Percentiles rank a stretch among this genome's conserved stretches.
phyloP scores from a whole-genome alignment of 2,888 invertebrate genomes.

The Trichogramma dendrolimi region DNA sequence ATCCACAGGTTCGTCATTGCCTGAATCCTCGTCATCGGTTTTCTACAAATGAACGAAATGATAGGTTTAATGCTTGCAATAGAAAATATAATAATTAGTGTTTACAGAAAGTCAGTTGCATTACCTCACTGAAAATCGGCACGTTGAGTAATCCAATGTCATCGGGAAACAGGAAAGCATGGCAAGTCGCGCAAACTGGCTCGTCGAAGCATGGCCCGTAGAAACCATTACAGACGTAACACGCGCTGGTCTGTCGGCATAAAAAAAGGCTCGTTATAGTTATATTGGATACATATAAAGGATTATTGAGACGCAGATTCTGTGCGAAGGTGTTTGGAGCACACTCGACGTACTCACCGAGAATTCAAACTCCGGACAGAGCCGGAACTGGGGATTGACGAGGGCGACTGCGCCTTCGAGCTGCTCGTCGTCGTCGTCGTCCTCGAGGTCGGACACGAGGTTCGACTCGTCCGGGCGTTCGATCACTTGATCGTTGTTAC shows the following conservation, averaged over 20 bases:
- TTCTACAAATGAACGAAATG: slow-evolving; percentile 49
- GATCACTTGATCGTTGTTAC: slow-evolving; percentile 34
- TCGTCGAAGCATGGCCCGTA: slow-evolving; percentile 89
- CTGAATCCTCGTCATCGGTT: slow-evolving; percentile 88
- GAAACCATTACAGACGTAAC: slow-evolving; percentile 85
- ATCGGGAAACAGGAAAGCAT: slow-evolving; percentile 85
- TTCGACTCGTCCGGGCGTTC: slow-evolving; percentile 39
- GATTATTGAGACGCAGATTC: background rate
- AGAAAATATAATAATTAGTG: too few species aligned
- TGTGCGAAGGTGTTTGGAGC: background rate
- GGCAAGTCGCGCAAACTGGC: slow-evolving; percentile 87
- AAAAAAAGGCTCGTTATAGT: background rate
- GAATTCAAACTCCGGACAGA: slow-evolving; percentile 44
- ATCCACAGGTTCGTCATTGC: slow-evolving; percentile 89
- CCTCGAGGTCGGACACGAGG: slow-evolving; percentile 38
- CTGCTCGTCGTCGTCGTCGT: slow-evolving; percentile 32
- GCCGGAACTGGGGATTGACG: slow-evolving; percentile 31
- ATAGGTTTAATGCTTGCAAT: too few species aligned
- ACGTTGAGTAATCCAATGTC: slow-evolving; percentile 58
- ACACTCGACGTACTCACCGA: slow-evolving; percentile 34
- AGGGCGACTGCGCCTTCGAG: too few species aligned
- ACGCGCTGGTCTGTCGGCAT: slow-evolving; percentile 62
- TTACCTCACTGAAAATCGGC: slow-evolving; percentile 51
- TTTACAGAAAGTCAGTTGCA: too few species aligned
- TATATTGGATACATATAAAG: background rate